Conservation (phyloP, 1,140 invertebrate genomes). For the Palaemon carinicauda region DNA sequence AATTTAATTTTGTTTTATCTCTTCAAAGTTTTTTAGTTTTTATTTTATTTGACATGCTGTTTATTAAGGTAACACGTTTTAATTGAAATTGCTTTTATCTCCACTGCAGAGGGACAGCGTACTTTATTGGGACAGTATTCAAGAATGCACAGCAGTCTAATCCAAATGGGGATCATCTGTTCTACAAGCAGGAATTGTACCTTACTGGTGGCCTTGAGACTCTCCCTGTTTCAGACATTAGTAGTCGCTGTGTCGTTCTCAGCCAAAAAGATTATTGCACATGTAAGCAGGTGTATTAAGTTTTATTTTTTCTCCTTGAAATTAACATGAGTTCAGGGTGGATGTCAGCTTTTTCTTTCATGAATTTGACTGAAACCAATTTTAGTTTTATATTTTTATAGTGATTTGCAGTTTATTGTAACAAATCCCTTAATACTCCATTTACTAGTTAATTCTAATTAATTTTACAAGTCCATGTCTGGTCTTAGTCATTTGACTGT, state of each 20-base stretch:
- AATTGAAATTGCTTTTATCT: conserved; percentile 37
- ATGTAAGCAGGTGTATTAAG: conserved; percentile 73
- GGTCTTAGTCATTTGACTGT: too few species aligned
- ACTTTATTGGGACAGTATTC: conserved; percentile 93
- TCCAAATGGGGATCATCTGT: conserved; percentile 71
- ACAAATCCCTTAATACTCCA: too few species aligned
- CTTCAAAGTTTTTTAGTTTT: too few species aligned
- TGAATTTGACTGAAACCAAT: too few species aligned
- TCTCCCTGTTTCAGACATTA: conserved; percentile 87
- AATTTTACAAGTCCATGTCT: too few species aligned
- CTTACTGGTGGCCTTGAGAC: conserved; percentile 90
- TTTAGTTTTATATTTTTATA: too few species aligned
- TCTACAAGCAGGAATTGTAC: conserved; percentile 95
- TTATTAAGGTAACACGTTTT: not conserved
- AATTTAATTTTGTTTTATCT: too few species aligned
- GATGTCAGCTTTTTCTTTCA: too few species aligned
- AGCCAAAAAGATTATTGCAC: conserved; percentile 91
- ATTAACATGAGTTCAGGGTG: too few species aligned
- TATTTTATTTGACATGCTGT: not conserved
- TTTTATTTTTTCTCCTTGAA: not conserved
- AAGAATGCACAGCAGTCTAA: conserved; percentile 86
- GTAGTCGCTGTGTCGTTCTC: conserved; percentile 89
- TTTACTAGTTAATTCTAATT: too few species aligned
- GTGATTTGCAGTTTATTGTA: too few species aligned
- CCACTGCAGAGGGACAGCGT: conserved; percentile 80